Evolutionary conservation across 2,797 vertebrate genomes (phyloP).

Genomic region (Sebastes flavidus): DNA sequence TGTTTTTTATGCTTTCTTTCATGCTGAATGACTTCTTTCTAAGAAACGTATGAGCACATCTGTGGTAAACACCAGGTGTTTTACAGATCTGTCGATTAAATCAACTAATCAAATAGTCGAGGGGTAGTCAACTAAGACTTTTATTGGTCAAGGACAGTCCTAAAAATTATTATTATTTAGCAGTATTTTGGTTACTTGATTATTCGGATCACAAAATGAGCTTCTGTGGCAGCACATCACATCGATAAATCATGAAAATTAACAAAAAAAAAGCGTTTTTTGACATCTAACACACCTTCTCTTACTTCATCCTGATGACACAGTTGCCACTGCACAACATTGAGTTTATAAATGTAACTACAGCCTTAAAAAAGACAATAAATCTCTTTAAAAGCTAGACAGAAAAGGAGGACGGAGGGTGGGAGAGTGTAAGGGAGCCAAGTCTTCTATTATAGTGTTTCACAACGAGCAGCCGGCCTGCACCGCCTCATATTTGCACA

Average conservation of each 20-base stretch:
- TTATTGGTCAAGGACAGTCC: too few relatives aligned
- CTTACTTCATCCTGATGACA: not conserved
- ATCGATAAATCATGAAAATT: not conserved
- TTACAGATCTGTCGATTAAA: too few relatives aligned
- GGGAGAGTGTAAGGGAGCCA: not conserved
- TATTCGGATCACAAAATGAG: too few relatives aligned
- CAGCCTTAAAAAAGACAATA: constrained; percentile 4
- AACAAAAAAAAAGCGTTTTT: not conserved
- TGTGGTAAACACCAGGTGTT: too few relatives aligned
- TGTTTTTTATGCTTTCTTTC: too few relatives aligned
- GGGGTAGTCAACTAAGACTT: accelerated
- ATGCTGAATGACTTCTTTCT: too few relatives aligned
- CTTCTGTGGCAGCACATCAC: not conserved
- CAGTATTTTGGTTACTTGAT: not conserved
- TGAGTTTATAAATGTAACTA: not conserved
- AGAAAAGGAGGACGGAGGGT: not conserved
- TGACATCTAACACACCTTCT: not conserved
- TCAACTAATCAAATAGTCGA: too few relatives aligned
- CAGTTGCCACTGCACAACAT: not conserved
- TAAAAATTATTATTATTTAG: too few relatives aligned
- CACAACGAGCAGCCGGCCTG: not conserved
- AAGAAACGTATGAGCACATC: too few relatives aligned
- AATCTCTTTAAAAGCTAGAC: not conserved
- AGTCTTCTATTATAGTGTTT: not conserved
- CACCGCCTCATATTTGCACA: constrained; percentile 52